Evolutionary conservation across 2,888 invertebrate species (phyloP).

Genomic region (Priocnemis perturbator): DNA sequence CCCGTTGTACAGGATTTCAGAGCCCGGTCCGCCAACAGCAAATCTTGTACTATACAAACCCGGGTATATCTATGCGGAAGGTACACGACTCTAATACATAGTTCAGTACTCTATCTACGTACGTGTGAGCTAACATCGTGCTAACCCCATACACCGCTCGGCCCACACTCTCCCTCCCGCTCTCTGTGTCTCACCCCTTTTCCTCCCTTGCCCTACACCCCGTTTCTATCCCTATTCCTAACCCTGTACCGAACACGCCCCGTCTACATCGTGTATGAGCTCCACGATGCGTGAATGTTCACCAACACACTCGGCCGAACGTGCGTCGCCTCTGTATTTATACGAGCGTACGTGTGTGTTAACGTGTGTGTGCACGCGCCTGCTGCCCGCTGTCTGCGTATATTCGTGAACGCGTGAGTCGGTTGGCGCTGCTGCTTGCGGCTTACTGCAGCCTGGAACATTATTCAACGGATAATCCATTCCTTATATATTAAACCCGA

Average conservation of each 20-base stretch:
- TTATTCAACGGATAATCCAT: conserved; percentile 71
- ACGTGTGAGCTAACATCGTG: conserved; percentile 67
- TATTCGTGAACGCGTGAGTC: conserved; percentile 8
- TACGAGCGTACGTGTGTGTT: not conserved
- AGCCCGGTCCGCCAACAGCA: conserved; percentile 57
- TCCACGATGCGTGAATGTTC: conserved; percentile 11
- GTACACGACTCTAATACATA: conserved; percentile 70
- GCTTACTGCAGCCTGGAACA: conserved; percentile 58
- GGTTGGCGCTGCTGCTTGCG: conserved; percentile 47
- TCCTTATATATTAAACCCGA: conserved; percentile 64
- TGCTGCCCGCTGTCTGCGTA: not conserved
- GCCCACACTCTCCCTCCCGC: conserved; percentile 26
- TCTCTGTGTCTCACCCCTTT: conserved; percentile 18
- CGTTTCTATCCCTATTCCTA: conserved; percentile 55
- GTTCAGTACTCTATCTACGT: conserved; percentile 70
- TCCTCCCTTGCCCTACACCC: conserved; percentile 32
- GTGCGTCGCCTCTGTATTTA: not conserved
- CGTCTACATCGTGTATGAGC: conserved; percentile 17
- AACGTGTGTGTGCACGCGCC: not conserved
- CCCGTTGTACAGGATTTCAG: conserved; percentile 61
- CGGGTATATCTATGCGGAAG: conserved; percentile 59
- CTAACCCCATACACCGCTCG: conserved; percentile 60
- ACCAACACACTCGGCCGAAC: conserved; percentile 9
- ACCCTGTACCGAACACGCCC: conserved; percentile 54
- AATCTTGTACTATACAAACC: conserved; percentile 67